phyloP scores from a whole-genome alignment of 2,888 invertebrate genomes.

The Slavum lentiscoides region DNA sequence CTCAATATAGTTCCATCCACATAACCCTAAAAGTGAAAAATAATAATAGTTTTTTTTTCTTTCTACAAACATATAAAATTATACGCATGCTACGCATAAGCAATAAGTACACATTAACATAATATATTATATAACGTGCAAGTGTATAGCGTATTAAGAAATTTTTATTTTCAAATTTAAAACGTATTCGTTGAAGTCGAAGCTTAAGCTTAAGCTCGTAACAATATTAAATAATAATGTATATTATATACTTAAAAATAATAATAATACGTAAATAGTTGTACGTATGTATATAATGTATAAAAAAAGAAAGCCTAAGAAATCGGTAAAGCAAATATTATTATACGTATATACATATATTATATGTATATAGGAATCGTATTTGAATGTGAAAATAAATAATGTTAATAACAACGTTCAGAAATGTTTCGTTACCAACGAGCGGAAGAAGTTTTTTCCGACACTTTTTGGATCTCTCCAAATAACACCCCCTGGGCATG shows the following conservation, averaged over 20 bases:
- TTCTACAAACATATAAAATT: background rate
- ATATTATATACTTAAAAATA: background rate
- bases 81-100: background rate
- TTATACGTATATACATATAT: no score
- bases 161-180: background rate
- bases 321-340: constrained; percentile 9
- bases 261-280: background rate
- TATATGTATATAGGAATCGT: background rate
- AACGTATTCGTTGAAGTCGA: constrained; percentile 6
- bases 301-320: background rate
- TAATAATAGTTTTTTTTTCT: background rate
- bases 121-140: constrained; percentile 19
- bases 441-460: constrained; percentile 75
- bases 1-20: constrained; percentile 59
- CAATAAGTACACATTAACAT: constrained; percentile 10
- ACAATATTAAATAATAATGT: background rate
- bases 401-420: constrained; percentile 32
- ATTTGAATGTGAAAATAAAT: background rate
- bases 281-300: background rate
- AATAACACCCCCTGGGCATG: constrained; percentile 72
- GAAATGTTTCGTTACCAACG: constrained; percentile 66
- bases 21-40: constrained; percentile 51
- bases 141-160: background rate
- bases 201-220: constrained; percentile 26
- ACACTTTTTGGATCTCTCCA: constrained; percentile 76